phyloP scores from a whole-genome alignment of 2,113 vertebrate genomes.

The Sylvietta virens region DNA sequence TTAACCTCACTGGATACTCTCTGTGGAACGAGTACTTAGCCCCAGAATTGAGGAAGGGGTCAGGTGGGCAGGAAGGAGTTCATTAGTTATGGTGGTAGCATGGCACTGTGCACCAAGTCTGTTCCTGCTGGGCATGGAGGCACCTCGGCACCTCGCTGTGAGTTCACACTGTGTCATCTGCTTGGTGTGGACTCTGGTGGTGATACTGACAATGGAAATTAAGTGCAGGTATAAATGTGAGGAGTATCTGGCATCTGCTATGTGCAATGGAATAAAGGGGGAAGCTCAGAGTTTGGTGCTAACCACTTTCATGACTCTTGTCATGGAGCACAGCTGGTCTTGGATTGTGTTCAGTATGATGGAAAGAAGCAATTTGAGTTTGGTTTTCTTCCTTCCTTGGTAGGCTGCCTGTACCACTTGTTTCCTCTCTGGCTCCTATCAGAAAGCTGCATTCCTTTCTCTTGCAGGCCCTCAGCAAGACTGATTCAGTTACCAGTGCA shows the following conservation, averaged over 20 bases:
- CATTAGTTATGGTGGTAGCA: not conserved
- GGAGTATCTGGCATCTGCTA: not conserved
- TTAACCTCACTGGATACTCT: not conserved
- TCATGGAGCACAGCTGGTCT: conserved; percentile 2
- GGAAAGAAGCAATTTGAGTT: conserved; percentile 28
- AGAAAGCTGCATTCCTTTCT: conserved; percentile 41
- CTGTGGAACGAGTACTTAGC: not conserved
- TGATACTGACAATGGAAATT: not conserved
- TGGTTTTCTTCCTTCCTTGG: conserved; percentile 52
- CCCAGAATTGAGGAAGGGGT: not conserved
- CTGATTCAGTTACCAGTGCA: conserved; percentile 24
- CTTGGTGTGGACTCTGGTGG: not conserved
- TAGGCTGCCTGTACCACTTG: conserved; percentile 48
- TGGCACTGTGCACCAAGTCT: rapidly evolving
- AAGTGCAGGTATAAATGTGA: not conserved
- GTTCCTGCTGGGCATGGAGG: not conserved
- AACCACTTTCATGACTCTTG: conserved; percentile 8
- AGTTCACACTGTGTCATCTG: not conserved
- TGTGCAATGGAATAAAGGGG: not conserved
- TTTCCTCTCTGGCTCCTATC: conserved; percentile 42
- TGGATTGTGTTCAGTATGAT: not conserved
- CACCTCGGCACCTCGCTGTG: not conserved
- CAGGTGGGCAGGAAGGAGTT: not conserved
- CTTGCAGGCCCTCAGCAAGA: conserved; percentile 18
- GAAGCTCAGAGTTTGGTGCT: not conserved